Evolutionary conservation across 2,888 invertebrate species (phyloP), one percentile per base, ranked within the genome.

Genomic region (Cephus spinipes): DNA sequence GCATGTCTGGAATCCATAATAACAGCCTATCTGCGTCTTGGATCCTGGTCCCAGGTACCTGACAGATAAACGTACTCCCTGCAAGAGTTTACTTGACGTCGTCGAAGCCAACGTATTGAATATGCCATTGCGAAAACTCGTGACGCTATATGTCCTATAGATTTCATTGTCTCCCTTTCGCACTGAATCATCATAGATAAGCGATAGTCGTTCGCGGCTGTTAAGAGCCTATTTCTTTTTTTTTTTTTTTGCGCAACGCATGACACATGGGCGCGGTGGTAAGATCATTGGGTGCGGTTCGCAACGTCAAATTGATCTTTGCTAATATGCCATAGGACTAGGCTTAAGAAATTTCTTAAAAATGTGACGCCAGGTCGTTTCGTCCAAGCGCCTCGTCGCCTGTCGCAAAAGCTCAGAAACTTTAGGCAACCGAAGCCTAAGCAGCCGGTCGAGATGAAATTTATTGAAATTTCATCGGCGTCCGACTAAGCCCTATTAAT

Each of bases 171-270:
- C 6, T 55, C 55, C 23, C 2, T 55, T 55, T 23, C 23, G 55
- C 23, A 55, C 55, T 55, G 55, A 55, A 55, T 55, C 55, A 55
- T 55, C 55, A 23, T 55, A 55, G 55, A 55, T 55, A 55, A 55
- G 55, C 55, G 23, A 55, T 2, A 23, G 55, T 82, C 75, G 80
- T 80, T 81, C 79, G 81, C 81, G 81, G 79, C 79, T 82, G 77
- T 79, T 68, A 55, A 55, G 2, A 55, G 55, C 68, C 23, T 74
- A 31, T 80, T 76, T 77, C 73, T 76, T 3, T 76, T 80, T 78
- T 76, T 3, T 76, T 80, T 78, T 77, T 36, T 74, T 73, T 73
- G 32, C 76, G 55, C 55, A 55, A 55, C 36, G 77, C 76, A 75
- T 79, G 73, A 35, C 73, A 36, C 35, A 71, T 78, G 78, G 82